Conservation (phyloP, 2,113 vertebrate species). For the Ifrita kowaldi region DNA sequence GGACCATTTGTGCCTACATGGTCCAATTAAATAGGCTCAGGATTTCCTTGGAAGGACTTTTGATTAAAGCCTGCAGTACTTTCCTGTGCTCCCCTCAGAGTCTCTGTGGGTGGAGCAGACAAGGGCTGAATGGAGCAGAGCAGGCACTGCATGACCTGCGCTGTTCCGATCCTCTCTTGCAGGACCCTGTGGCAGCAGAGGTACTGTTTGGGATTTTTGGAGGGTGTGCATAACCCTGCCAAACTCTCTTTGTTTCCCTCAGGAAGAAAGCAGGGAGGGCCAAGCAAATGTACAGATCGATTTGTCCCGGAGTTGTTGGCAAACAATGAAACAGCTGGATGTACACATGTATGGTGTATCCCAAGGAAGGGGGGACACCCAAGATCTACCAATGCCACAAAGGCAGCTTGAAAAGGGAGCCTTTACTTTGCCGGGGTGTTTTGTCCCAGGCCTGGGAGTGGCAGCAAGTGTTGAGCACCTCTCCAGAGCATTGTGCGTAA, state of each 20-base stretch:
- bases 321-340: neutral
- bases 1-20: neutral
- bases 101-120: neutral
- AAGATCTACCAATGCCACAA: neutral
- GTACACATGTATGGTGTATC: rapidly evolving
- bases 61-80: neutral
- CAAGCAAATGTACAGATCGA: rapidly evolving
- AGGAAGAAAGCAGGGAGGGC: neutral
- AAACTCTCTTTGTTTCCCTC: neutral
- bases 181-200: neutral
- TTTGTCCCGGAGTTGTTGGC: neutral
- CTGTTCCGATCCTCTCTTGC: neutral
- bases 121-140: neutral
- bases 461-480: neutral
- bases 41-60: neutral
- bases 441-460: neutral
- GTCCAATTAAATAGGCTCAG: neutral
- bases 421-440: neutral
- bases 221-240: neutral
- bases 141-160: rapidly evolving
- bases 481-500: neutral
- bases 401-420: neutral
- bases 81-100: neutral
- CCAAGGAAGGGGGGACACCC: neutral
- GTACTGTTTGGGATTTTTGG: neutral